Percentiles rank a stretch among this genome's conserved stretches.
These are phyloP conservation scores for Esox masquinongy DNA, from an alignment of 2,797 vertebrate species.

Conservation along the genomic window DNA sequence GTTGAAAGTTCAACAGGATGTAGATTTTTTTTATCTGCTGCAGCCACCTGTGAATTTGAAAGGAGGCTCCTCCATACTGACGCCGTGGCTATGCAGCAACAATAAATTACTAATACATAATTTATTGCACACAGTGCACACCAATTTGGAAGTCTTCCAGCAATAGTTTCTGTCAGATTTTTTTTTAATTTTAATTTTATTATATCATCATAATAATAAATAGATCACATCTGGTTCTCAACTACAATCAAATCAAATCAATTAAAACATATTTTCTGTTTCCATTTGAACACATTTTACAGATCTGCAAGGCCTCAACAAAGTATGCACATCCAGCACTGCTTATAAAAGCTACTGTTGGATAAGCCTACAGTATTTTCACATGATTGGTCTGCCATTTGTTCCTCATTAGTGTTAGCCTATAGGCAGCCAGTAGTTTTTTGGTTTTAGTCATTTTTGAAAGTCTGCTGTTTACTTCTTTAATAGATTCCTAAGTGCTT, in stretches of 20 bases:
- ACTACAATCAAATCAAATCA: too few relatives aligned
- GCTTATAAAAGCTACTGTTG: not conserved
- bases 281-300: not conserved
- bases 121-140: not conserved
- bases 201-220: not conserved
- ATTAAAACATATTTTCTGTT: not conserved
- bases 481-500: slow-evolving; percentile 40
- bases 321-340: not conserved
- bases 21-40: not conserved
- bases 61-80: not conserved
- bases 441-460: slow-evolving; percentile 47
- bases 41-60: not conserved
- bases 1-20: slow-evolving; percentile 7
- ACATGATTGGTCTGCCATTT: slow-evolving; percentile 54
- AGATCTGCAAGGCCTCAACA: not conserved
- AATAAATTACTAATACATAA: not conserved
- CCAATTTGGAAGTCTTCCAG: not conserved
- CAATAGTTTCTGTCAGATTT: not conserved
- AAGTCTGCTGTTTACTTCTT: slow-evolving; percentile 47
- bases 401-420: slow-evolving; percentile 57
- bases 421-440: slow-evolving; percentile 41
- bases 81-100: not conserved
- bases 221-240: not conserved
- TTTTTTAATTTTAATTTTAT: not conserved
- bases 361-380: slow-evolving; percentile 32